Evolutionary conservation across 2,888 invertebrate genomes (phyloP).

Genomic region (Brenthis hecate): DNA sequence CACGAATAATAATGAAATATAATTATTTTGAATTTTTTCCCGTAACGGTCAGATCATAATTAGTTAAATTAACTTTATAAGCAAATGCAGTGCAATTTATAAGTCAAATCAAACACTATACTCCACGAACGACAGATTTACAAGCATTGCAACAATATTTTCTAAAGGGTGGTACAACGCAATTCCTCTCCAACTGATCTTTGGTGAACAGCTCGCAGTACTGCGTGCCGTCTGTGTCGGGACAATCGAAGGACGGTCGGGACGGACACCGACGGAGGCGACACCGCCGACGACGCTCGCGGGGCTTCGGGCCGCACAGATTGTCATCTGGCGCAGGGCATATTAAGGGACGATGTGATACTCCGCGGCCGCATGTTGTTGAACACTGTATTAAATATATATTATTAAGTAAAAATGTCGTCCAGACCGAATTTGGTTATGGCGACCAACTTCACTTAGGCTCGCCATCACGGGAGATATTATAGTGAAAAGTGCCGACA

Average conservation of each 20-base stretch:
- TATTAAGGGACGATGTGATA: constrained; percentile 76
- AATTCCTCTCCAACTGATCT: constrained; percentile 76
- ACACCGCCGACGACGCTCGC: constrained; percentile 78
- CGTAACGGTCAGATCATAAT: too few relatives aligned
- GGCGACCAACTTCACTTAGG: too few relatives aligned
- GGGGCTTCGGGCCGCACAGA: constrained; percentile 80
- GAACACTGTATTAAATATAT: constrained; percentile 80
- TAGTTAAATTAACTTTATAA: too few relatives aligned
- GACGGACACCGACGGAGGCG: constrained; percentile 64
- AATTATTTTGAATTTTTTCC: too few relatives aligned
- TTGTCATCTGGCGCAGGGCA: constrained; percentile 78
- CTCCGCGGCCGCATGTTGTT: constrained; percentile 82
- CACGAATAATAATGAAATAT: too few relatives aligned
- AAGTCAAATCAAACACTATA: background rate
- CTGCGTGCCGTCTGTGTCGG: constrained; percentile 65
- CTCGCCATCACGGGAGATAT: too few relatives aligned
- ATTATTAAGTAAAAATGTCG: background rate
- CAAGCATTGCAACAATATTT: constrained; percentile 84
- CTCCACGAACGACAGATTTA: constrained; percentile 43
- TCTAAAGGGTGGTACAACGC: constrained; percentile 80
- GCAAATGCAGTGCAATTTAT: too few relatives aligned
- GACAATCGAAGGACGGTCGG: constrained; percentile 50
- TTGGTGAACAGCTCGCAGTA: constrained; percentile 73
- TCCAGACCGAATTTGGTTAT: too few relatives aligned
- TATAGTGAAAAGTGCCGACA: too few relatives aligned